These are phyloP conservation scores for Alviniconcha marisindica DNA, from an alignment of 1,140 invertebrate species.

Conservation along the genomic window DNA sequence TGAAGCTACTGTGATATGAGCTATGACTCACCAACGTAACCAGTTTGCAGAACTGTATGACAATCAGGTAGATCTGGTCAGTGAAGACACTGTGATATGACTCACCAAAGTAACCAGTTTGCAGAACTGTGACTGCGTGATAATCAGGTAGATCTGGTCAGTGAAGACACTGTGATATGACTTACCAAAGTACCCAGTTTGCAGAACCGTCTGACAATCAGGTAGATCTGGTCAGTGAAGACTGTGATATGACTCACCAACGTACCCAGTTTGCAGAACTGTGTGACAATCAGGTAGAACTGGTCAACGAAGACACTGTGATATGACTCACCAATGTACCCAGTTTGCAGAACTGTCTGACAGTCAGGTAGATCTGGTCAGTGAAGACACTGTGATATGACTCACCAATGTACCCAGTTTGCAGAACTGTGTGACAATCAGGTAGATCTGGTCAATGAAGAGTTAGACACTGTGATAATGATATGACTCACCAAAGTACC, in stretches of 20 bases:
- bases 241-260: too few species aligned
- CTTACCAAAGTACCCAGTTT: constrained; percentile 67
- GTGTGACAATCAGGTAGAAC: constrained; percentile 60
- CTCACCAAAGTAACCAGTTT: constrained; percentile 67
- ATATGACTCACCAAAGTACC: constrained; percentile 66
- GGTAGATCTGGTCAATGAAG: constrained; percentile 57
- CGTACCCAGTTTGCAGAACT: constrained; percentile 63
- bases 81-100: constrained; percentile 53
- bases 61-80: constrained; percentile 58
- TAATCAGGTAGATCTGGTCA: constrained; percentile 58
- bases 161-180: too few species aligned
- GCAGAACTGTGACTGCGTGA: constrained; percentile 60
- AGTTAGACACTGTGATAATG: too few species aligned
- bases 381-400: too few species aligned
- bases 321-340: constrained; percentile 65
- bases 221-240: constrained; percentile 57
- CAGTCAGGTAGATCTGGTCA: constrained; percentile 58
- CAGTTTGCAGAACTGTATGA: constrained; percentile 63
- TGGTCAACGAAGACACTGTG: constrained; percentile 55
- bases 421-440: constrained; percentile 61
- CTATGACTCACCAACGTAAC: constrained; percentile 66
- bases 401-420: constrained; percentile 66
- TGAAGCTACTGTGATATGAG: too few species aligned
- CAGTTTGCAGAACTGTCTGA: constrained; percentile 63
- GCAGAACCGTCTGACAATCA: constrained; percentile 61